Conservation (phyloP, 2,797 vertebrate species). For the Pantherophis alleghaniensis region DNA sequence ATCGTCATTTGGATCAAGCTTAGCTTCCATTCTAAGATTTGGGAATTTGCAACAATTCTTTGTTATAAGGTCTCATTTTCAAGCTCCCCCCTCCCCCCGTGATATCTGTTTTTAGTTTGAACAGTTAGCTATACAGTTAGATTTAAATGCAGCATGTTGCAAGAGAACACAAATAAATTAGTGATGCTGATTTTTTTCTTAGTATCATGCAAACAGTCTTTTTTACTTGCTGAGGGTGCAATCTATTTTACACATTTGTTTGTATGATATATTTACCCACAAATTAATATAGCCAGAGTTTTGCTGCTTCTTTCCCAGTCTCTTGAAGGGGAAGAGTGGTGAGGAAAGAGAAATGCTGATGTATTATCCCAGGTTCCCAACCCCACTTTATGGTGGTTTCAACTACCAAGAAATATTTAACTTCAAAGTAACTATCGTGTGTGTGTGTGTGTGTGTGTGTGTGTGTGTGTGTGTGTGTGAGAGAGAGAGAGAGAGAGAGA, state of each 20-base stretch:
- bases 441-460: not conserved
- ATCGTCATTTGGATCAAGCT: not conserved
- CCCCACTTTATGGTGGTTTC: not conserved
- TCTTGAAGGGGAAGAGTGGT: not conserved
- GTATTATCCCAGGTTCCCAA: not conserved
- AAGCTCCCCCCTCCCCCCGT: not conserved
- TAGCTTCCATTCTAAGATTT: not conserved
- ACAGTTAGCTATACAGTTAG: not conserved
- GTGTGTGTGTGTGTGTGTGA: not conserved
- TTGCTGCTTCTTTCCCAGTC: not conserved
- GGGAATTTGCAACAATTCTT: not conserved
- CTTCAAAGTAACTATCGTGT: not conserved
- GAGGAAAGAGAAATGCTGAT: not conserved
- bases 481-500: too few species aligned
- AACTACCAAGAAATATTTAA: not conserved
- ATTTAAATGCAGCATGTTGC: not conserved
- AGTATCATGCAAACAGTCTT: not conserved
- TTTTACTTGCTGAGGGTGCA: not conserved
- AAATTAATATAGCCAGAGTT: not conserved
- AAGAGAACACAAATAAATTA: not conserved
- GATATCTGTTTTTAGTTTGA: not conserved
- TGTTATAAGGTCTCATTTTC: not conserved
- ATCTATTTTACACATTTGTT: not conserved
- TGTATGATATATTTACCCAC: not conserved
- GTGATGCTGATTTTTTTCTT: not conserved